Base-by-base conservation (phyloP, 1,140 invertebrate species). In the Carposina sasakii region DNA sequence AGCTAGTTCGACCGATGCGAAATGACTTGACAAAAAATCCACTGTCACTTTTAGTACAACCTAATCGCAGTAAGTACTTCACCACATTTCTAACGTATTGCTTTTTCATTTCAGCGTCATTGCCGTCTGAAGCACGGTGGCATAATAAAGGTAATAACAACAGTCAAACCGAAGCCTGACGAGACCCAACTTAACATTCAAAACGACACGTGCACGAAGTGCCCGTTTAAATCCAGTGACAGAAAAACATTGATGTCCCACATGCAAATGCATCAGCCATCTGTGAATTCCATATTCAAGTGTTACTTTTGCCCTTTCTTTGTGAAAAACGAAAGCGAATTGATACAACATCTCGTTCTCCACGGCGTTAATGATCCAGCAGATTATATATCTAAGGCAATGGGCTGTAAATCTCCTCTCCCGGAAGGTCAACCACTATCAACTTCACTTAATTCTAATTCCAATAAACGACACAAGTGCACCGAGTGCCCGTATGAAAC, bases 281-380 rank as follows among this genome's bases (percentile, higher is more conserved):
- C 89, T 43, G 71, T 89, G 5, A 89, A 90, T 34, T 90, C 91
- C 16, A 89, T 90, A 57, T 92, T 91, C 60, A 95, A 94, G 73
- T 96, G 94, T 76, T 90, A 90, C 57, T 89, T 91, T 54, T 96
- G 94, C 74, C 91, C 92, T 1, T 95, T 90, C 73, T 94, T 91
- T 69, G 93, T 94, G 1, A 88, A 84, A 50, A 76, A 84, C 41
- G 85, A 86, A 59, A 55, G 67, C 16, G 83, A 86, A 60, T 53
- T 86, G 28, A 55, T 76, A 6, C 81, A 86, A 53, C 85, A 86
- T 71, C 63, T 86, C 17, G 58, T 70, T 31, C 57, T 85, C 37
- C 82, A 86, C 40, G 82, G 76, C 16, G 61, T 86, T 5, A 68
- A 68, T 15, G 82, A 87, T 41, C 81, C 84, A 33, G 78, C 85